Evolutionary conservation across 2,797 vertebrate genomes (phyloP), one percentile per base, ranked within the genome.

Genomic region (Dicrostonyx torquatus): DNA sequence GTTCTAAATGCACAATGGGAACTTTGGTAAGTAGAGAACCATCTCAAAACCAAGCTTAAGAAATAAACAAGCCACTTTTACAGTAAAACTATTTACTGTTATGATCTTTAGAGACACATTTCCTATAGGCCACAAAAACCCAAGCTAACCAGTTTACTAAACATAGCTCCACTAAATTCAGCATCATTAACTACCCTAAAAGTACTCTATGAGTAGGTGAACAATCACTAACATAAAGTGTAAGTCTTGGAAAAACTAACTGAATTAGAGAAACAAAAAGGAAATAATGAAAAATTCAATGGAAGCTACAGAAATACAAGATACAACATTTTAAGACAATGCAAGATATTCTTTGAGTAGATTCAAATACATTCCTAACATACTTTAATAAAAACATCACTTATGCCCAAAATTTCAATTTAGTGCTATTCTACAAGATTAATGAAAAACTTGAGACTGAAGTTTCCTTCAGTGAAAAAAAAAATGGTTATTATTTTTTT

Each of bases 1-100:
- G 97, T 99, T 99, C 99, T 99, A 98, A 96, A 98, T 73, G 92
- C 72, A 98, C 97, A 98, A 96, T 87, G 95, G 96, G 90, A 96
- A 93, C 93, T 92, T 94, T 92, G 89, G 91, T 97, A 77, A 97
- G 95, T 95, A 83, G 80, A 95, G 43, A 96, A 72, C n/a, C 80
- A 95, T 75, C 70, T 94, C 87, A 82, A 96, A 53, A 97, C 96
- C 2, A 84, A n/a, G 94, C 82, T 96, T 96, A 92, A 97, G 87
- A 97, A 62, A 48, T 2, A n/a, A 48, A 40, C 1, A 43, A 97
- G 87, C 24, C 87, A 72, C 40, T 77, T 84, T 87, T 94, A 92
- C 72, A 95, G 45, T 90, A 95, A 89, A 93, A 18, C 90, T 95
- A 96, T 31, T 80, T 89, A 89, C 84, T 77, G 31, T 86, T 82